phyloP scores from a whole-genome alignment of 92 coral and sea anemone species.

The Epizoanthus stellaris region DNA sequence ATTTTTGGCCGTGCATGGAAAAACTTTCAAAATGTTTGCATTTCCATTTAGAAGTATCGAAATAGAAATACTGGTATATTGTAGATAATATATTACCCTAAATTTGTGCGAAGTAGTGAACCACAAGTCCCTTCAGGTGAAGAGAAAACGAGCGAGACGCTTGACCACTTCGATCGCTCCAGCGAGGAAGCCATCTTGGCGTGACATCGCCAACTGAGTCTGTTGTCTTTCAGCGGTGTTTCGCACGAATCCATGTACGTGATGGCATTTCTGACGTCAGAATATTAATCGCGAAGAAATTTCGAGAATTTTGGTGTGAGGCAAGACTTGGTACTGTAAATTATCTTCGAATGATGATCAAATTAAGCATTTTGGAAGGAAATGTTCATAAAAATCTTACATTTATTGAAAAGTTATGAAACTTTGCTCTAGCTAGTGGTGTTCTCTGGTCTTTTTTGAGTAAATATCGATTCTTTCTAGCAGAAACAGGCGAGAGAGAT shows the following conservation, averaged over 20 bases:
- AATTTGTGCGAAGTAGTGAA: not conserved
- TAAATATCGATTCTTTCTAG: not conserved
- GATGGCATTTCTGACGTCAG: slow-evolving; percentile 1
- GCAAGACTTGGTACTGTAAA: slow-evolving; percentile 1
- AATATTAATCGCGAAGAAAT: not conserved
- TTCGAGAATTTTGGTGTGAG: slow-evolving; percentile 2
- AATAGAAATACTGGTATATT: too few relatives aligned
- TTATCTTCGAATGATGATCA: not conserved
- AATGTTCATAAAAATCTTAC: not conserved
- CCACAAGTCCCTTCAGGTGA: not conserved
- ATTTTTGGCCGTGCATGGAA: slow-evolving; percentile 11
- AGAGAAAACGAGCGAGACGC: not conserved
- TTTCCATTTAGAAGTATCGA: too few relatives aligned
- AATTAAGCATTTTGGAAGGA: not conserved
- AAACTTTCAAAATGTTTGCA: not conserved
- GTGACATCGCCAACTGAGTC: slow-evolving; percentile 1
- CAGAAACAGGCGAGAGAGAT: not conserved
- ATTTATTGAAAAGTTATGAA: not conserved
- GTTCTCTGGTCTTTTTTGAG: not conserved
- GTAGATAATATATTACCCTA: too few relatives aligned
- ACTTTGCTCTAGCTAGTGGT: not conserved
- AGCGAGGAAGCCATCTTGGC: slow-evolving; percentile 5
- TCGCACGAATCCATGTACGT: not conserved
- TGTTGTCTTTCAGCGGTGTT: not conserved
- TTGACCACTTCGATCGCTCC: not conserved